phyloP scores from a whole-genome alignment of 2,113 vertebrate species.

The Epinephelus lanceolatus region DNA sequence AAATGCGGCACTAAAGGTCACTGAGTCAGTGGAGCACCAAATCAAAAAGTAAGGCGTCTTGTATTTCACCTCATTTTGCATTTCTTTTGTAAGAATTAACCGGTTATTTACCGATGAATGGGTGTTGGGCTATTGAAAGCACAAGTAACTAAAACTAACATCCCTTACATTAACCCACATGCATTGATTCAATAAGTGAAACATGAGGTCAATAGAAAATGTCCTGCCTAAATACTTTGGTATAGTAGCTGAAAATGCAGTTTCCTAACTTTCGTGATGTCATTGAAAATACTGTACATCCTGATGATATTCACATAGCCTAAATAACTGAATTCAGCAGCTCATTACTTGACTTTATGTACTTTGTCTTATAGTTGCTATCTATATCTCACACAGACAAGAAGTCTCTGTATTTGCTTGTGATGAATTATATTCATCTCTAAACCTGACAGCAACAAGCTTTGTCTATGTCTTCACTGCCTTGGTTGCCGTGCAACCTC shows the following conservation, averaged over 20 bases:
- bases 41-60: too few species aligned
- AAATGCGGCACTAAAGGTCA: too few species aligned
- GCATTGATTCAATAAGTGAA: too few species aligned
- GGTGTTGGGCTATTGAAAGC: too few species aligned
- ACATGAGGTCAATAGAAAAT: background rate
- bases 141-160: too few species aligned
- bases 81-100: too few species aligned
- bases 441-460: background rate
- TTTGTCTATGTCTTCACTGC: slow-evolving; percentile 6
- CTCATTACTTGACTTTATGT: background rate
- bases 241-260: background rate
- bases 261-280: background rate
- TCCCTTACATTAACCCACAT: too few species aligned
- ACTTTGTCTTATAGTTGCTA: background rate
- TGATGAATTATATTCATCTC: background rate
- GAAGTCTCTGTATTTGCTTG: background rate
- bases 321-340: background rate
- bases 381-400: background rate
- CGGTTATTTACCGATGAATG: too few species aligned
- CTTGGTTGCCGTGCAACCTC: slow-evolving; percentile 10
- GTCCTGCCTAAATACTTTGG: background rate
- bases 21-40: too few species aligned
- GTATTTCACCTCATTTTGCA: too few species aligned
- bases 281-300: background rate
- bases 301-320: background rate